Conservation (phyloP, 2,113 vertebrate species). For the Hydrolagus affinis region DNA sequence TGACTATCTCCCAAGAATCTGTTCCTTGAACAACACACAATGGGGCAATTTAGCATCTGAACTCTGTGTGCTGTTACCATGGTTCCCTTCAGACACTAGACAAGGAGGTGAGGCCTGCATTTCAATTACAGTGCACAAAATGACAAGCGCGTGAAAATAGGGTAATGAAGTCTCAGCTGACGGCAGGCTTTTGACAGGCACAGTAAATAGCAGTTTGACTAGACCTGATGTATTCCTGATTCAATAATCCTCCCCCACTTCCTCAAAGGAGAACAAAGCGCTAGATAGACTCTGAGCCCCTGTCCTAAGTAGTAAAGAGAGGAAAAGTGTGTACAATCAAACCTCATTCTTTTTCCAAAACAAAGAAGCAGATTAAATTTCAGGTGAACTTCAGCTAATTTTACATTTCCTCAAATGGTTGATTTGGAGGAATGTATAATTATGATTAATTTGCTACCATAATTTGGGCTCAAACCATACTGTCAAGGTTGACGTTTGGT, state of each 20-base stretch:
- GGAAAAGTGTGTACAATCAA: background rate
- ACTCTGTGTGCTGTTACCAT: slow-evolving; percentile 57
- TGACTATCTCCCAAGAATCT: slow-evolving; percentile 40
- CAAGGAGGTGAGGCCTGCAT: slow-evolving; percentile 41
- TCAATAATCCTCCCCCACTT: slow-evolving; percentile 31
- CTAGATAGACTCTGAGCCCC: too few species aligned
- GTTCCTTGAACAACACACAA: slow-evolving; percentile 42
- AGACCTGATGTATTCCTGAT: slow-evolving; percentile 38
- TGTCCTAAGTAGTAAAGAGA: background rate
- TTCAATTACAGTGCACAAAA: slow-evolving; percentile 47
- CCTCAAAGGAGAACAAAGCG: background rate
- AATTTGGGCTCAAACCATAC: too few species aligned
- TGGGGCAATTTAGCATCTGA: slow-evolving; percentile 46
- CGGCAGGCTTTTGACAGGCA: slow-evolving; percentile 42
- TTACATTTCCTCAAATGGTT: too few species aligned
- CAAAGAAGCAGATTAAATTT: background rate
- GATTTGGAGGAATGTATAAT: too few species aligned
- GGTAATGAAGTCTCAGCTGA: slow-evolving; percentile 49
- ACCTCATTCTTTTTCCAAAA: background rate
- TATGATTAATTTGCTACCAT: too few species aligned
- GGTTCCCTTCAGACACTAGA: slow-evolving; percentile 47
- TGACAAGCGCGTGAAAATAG: slow-evolving; percentile 46
- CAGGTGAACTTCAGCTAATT: too few species aligned
- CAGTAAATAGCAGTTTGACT: slow-evolving; percentile 41
- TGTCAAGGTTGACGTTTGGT: too few species aligned